phyloP scores from a whole-genome alignment of 1,140 invertebrate species.

The Pectinophora gossypiella region DNA sequence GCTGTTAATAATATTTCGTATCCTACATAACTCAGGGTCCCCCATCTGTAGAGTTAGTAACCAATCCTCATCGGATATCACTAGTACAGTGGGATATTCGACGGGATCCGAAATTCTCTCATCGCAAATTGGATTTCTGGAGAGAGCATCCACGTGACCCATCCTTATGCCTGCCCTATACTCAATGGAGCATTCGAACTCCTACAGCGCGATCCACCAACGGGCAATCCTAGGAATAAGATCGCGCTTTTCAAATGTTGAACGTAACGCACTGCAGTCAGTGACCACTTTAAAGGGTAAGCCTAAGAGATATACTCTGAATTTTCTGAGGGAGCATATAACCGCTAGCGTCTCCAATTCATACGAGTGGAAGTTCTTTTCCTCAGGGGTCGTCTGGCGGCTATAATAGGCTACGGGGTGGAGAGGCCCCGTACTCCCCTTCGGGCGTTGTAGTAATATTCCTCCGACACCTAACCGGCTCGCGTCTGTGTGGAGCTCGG shows the following conservation, averaged over 20 bases:
- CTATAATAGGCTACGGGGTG: no score
- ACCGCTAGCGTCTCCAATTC: constrained; percentile 40
- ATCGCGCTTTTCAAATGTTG: constrained; percentile 29
- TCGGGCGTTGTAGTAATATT: no score
- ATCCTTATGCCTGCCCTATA: constrained; percentile 21
- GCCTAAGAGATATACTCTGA: constrained; percentile 38
- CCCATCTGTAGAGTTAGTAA: constrained; percentile 8
- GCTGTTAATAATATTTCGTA: constrained; percentile 6
- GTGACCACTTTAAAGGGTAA: constrained; percentile 50
- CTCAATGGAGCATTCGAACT: constrained; percentile 31
- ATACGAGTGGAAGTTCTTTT: no score
- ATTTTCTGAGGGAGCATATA: constrained; percentile 27
- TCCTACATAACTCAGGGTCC: constrained; percentile 3
- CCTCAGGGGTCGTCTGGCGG: no score
- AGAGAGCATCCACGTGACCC: constrained; percentile 13
- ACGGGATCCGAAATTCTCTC: neutral
- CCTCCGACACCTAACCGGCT: no score
- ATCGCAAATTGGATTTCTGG: constrained; percentile 6
- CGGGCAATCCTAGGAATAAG: constrained; percentile 21
- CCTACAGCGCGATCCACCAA: constrained; percentile 30
- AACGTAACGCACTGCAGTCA: constrained; percentile 36
- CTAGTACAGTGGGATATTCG: neutral
- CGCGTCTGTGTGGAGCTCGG: no score
- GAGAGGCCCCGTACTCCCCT: no score
- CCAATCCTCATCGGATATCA: constrained; percentile 7